Evolutionary conservation across 2,797 vertebrate genomes (phyloP).

Genomic region (Urocyon cinereoargenteus): DNA sequence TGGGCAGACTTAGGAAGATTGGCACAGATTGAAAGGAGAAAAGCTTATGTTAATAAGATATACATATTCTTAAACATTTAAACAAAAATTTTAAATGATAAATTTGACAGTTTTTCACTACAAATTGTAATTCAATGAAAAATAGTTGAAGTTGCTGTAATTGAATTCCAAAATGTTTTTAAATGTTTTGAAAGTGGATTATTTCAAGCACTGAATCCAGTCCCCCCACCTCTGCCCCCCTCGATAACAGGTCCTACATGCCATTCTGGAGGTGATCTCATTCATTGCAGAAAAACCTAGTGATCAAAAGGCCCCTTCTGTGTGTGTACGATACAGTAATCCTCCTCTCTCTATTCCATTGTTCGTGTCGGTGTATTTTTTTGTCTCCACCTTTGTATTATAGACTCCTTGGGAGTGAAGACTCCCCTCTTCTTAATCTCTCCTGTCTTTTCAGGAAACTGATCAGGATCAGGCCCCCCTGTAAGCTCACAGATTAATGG

Average conservation of each 20-base stretch:
- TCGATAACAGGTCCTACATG: not conserved
- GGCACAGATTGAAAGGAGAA: not conserved
- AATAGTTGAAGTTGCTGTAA: not conserved
- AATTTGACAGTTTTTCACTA: conserved; percentile 29
- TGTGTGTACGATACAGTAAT: not conserved
- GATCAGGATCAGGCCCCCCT: not conserved
- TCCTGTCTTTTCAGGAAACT: not conserved
- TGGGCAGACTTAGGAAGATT: not conserved
- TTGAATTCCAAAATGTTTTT: conserved; percentile 49
- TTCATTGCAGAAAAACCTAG: not conserved
- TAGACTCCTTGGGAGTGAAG: not conserved
- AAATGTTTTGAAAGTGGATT: conserved; percentile 15
- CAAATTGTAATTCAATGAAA: conserved; percentile 24
- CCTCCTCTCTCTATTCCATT: not conserved
- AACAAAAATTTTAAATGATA: not conserved
- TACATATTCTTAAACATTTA: not conserved
- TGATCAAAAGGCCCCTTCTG: not conserved
- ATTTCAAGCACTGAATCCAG: not conserved
- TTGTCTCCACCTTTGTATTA: not conserved
- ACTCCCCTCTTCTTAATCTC: not conserved
- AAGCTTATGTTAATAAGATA: not conserved
- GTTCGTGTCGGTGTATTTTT: not conserved
- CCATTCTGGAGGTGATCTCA: not conserved
- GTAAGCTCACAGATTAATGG: not conserved
- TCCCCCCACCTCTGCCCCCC: not conserved